Conservation (phyloP, 2,797 vertebrate genomes). For the Pseudochromis fuscus region DNA sequence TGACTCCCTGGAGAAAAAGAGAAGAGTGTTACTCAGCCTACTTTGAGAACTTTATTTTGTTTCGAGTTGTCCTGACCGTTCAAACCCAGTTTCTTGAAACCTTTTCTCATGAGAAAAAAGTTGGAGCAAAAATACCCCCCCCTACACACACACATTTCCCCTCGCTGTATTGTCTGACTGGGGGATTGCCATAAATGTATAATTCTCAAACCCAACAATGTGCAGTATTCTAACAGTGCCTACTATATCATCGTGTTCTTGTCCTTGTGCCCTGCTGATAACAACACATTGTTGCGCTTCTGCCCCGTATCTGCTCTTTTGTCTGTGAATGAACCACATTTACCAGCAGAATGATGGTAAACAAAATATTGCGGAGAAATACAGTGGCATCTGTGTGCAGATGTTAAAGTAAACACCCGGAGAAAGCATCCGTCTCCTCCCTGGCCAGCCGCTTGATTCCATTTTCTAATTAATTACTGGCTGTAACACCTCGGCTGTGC, state of each 20-base stretch:
- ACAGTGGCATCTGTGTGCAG: constrained; percentile 22
- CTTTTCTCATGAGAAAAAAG: constrained; percentile 22
- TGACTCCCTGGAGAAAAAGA: constrained; percentile 9
- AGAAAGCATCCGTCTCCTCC: constrained; percentile 41
- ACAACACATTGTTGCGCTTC: constrained; percentile 11
- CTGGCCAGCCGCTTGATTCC: constrained; percentile 42
- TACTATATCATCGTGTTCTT: constrained; percentile 12
- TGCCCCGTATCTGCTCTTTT: constrained; percentile 17
- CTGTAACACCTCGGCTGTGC: constrained; percentile 45
- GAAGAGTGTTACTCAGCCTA: constrained; percentile 9
- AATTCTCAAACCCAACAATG: constrained; percentile 43
- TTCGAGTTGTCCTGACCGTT: constrained; percentile 27
- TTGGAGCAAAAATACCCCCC: constrained; percentile 21
- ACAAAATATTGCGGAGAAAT: constrained; percentile 29
- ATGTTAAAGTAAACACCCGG: constrained; percentile 44
- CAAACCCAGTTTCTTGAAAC: constrained; percentile 27
- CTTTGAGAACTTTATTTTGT: constrained; percentile 37
- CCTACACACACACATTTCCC: constrained; percentile 16
- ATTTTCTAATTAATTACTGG: constrained; percentile 73
- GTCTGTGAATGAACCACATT: constrained; percentile 36
- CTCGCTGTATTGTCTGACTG: constrained; percentile 38
- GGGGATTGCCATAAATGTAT: constrained; percentile 33
- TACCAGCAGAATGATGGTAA: constrained; percentile 12
- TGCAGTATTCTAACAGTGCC: constrained; percentile 3
- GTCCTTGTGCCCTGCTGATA: constrained; percentile 25